Evolutionary conservation across 1,140 invertebrate species (phyloP), one percentile per base, ranked within the genome.

Genomic region (Lepidurus couesii): DNA sequence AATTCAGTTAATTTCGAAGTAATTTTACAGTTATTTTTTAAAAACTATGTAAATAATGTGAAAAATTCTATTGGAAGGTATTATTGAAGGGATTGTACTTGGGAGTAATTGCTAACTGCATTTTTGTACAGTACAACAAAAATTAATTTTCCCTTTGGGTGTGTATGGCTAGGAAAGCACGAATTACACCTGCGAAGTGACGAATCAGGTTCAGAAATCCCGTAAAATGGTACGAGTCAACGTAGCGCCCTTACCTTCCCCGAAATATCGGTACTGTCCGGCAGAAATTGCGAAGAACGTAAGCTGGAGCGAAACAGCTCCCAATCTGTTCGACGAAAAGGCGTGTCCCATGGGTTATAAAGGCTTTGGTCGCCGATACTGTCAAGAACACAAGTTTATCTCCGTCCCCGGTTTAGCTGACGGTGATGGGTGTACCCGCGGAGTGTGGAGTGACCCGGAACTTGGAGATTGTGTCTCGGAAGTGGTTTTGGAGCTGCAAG

Each of bases 141-240:
- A 34, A 34, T 0, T 34, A 3, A 34, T 34, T 21, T 9, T 1
- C 21, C 0, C 5, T 21, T 65, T n/a, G 16, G 53, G 1, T 77
- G 7, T 77, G 9, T 77, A 11, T 16, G 7, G 34, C 43, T 79
- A 79, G 78, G 42, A 75, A 44, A 79, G 78, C 26, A 79, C 78
- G 21, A 75, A 75, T 16, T 79, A 79, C 42, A 44, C 78, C 21
- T 79, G 78, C 44, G 10, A n/a, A 45, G 78, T 44, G 9, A 65
- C 24, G 34, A 77, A 75, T 8, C 16, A 44, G 75, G 42, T 75
- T 34, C 44, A 45, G 43, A 16, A 9, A 16, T 7, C 16, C 16
- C 16, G 6, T 7, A 65, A 65, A 65, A 2, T 16, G 16, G 8
- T 65, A 21, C 9, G 8, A 65, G 53, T 65, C 53, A 65, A 65